These are phyloP conservation scores for Micromesistius poutassou DNA, from an alignment of 2,797 vertebrate species.

Conservation along the genomic window DNA sequence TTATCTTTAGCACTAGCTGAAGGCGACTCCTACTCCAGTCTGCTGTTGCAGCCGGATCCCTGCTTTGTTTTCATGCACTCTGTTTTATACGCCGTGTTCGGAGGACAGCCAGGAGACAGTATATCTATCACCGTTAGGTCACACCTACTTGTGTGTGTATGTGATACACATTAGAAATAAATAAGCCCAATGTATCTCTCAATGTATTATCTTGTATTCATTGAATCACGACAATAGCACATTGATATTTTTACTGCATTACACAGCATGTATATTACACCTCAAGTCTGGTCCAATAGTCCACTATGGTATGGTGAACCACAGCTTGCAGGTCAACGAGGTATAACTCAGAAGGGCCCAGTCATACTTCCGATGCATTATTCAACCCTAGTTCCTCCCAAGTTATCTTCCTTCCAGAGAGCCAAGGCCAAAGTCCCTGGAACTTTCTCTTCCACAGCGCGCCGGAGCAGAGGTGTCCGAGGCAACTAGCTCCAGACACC, in stretches of 20 bases:
- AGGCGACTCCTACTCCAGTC: slow-evolving; percentile 38
- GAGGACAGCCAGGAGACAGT: not conserved
- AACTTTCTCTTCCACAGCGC: slow-evolving; percentile 4
- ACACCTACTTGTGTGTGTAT: no score
- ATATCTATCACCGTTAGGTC: no score
- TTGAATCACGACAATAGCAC: no score
- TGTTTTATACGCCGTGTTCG: not conserved
- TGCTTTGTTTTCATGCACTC: not conserved
- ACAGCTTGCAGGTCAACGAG: not conserved
- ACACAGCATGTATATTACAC: no score
- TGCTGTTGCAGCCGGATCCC: slow-evolving; percentile 12
- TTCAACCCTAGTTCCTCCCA: not conserved
- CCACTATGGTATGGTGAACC: no score
- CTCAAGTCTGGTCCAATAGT: no score
- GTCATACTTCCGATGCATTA: not conserved
- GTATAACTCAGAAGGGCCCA: not conserved
- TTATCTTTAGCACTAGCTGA: slow-evolving; percentile 44
- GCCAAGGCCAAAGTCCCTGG: not conserved
- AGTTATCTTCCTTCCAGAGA: not conserved
- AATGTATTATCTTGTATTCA: no score
- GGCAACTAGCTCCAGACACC: slow-evolving; percentile 7
- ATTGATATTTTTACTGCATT: no score
- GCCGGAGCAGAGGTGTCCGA: slow-evolving; percentile 23
- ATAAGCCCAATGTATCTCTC: no score
- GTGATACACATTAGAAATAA: no score